phyloP scores from a whole-genome alignment of 2,888 invertebrate species.

The Eumerus sabulonum region DNA sequence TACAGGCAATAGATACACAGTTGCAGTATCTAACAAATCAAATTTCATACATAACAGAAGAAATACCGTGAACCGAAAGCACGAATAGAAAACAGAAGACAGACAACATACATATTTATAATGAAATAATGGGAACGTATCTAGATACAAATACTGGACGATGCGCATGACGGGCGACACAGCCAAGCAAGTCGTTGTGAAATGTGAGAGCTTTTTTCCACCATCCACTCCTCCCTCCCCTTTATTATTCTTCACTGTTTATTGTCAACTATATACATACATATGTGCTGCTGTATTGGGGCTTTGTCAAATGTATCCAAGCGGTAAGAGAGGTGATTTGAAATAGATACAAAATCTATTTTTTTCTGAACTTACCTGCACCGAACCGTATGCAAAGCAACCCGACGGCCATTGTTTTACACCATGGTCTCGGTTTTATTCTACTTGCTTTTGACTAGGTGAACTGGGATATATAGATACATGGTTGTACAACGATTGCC shows the following conservation, averaged over 20 bases:
- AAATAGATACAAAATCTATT: conserved; percentile 50
- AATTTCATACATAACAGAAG: conserved; percentile 53
- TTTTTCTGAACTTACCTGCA: conserved; percentile 34
- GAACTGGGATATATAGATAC: conserved; percentile 22
- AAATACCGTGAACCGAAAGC: conserved; percentile 17
- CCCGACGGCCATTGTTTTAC: conserved; percentile 62
- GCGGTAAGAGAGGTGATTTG: conserved; percentile 54
- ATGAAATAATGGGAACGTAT: conserved; percentile 56
- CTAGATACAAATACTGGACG: conserved; percentile 66
- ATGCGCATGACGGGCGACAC: conserved; percentile 67
- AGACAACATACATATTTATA: conserved; percentile 58
- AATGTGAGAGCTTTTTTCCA: conserved; percentile 56
- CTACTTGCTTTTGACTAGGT: too few species aligned
- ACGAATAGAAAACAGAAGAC: conserved; percentile 23
- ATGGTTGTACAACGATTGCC: conserved; percentile 48
- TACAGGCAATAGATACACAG: conserved; percentile 9
- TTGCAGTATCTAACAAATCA: conserved; percentile 60
- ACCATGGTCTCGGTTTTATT: background rate
- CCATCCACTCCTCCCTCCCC: too few species aligned
- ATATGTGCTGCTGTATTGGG: conserved; percentile 15
- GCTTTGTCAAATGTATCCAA: conserved; percentile 65
- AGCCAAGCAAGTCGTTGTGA: conserved; percentile 61
- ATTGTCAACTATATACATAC: conserved; percentile 35
- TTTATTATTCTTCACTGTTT: conserved; percentile 12
- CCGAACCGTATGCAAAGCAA: conserved; percentile 56